Base-by-base conservation (phyloP, 2,113 vertebrate genomes). In the Leptosomus discolor region DNA sequence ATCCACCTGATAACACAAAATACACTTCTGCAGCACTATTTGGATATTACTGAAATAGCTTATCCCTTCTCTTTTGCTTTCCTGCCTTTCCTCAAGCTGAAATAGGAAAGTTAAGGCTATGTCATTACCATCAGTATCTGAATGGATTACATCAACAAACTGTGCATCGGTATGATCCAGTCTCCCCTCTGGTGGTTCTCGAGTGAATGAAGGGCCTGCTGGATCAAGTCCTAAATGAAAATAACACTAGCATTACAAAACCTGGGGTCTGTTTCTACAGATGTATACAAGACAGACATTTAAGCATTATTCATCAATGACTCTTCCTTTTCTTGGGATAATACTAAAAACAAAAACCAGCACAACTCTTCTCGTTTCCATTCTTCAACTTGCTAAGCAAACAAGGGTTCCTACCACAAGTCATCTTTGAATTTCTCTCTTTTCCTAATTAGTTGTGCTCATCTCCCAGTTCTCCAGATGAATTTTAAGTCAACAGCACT, bases 101-200 rank as follows among this genome's bases (percentile, higher is more conserved):
- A 83, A 80, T 4, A 71, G 26, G 26, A 41, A 78, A 86, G 39
- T 7, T 58, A 84, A 88, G n/a, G 51, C 30, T 57, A 1, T 32
- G n/a, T 9, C 53, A 91, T 98, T 98, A 99, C 99, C 99, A 96
- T 99, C 96, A 92, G 88, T 96, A 95, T 99, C 99, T 24, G 99
- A 98, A 97, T 99, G 99, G 45, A 99, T 98, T 5, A 99, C 98
- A 85, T 99, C 99, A 74, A 99, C 99, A 96, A 99, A 99, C 77
- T 98, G 98, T 36, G 99, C 99, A 88, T 99, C 99, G 0, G 97
- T 98, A 1, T 96, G 97, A 98, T 99, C 98, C 96, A 99, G 97
- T 76, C 99, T 98, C 45, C 93, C 63, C 29, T 98, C 97, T 2
- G 97, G 95, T 1, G 97, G 96, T 34, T 98, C 98, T n/a, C 95